These are phyloP conservation scores for Coreius guichenoti DNA, from an alignment of 2,797 vertebrate genomes.

Conservation along the genomic window DNA sequence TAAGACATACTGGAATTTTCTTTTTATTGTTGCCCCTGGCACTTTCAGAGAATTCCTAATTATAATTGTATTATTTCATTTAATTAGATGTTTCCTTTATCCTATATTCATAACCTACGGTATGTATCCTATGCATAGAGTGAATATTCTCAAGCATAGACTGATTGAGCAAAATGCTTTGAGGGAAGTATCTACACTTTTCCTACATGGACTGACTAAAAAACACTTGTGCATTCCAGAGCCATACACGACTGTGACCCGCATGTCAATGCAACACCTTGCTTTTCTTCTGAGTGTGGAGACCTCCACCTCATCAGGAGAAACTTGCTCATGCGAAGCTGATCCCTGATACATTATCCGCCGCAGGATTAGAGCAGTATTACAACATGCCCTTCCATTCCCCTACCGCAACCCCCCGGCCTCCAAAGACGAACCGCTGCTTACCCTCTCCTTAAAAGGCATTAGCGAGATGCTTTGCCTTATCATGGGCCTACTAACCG, in stretches of 20 bases:
- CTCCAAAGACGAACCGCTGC: constrained; percentile 61
- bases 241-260: constrained; percentile 22
- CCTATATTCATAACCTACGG: neutral
- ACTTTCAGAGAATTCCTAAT: neutral
- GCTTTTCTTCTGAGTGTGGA: constrained; percentile 68
- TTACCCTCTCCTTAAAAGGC: constrained; percentile 76
- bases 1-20: neutral
- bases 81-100: neutral
- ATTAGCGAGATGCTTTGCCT: constrained; percentile 63
- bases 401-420: constrained; percentile 63
- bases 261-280: constrained; percentile 60
- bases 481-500: constrained; percentile 65
- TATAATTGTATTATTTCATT: neutral
- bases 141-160: neutral
- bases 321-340: constrained; percentile 70
- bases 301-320: constrained; percentile 67
- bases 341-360: constrained; percentile 77
- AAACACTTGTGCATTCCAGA: constrained; percentile 42
- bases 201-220: neutral
- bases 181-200: constrained; percentile 23
- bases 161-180: constrained; percentile 59
- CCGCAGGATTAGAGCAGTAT: constrained; percentile 73
- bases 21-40: neutral
- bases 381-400: constrained; percentile 67
- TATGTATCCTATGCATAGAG: neutral